Percentiles rank a stretch among this genome's conserved stretches.
Evolutionary conservation across 2,888 invertebrate genomes (phyloP).

Genomic region (Drosophila falleni): DNA sequence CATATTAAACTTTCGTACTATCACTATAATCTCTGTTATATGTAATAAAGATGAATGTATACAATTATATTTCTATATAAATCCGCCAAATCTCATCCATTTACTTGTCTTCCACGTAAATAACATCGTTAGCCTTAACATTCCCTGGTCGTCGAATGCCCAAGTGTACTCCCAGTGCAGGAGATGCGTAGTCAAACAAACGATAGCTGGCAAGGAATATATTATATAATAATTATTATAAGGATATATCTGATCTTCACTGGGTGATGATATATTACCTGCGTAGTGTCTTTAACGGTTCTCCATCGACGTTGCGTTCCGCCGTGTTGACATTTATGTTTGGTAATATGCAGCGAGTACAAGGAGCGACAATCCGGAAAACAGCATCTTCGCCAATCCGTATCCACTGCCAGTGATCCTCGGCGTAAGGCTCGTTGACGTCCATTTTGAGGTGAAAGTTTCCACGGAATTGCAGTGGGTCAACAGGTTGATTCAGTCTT

Average conservation of each 20-base stretch:
- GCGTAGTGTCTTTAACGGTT: conserved; percentile 89
- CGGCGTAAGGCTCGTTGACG: conserved; percentile 87
- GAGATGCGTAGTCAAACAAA: conserved; percentile 77
- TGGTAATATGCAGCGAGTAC: conserved; percentile 89
- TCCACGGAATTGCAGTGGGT: conserved; percentile 88
- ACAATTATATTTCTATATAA: conserved; percentile 48
- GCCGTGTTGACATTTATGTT: conserved; percentile 90
- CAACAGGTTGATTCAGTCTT: conserved; percentile 86
- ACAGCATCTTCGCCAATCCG: conserved; percentile 86
- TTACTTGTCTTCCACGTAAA: conserved; percentile 85
- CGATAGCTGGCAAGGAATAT: conserved; percentile 64
- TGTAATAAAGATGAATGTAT: conserved; percentile 66
- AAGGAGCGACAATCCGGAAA: conserved; percentile 75
- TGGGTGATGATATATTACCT: conserved; percentile 84
- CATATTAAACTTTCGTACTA: conserved; percentile 57
- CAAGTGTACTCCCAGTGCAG: conserved; percentile 87
- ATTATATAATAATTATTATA: background rate
- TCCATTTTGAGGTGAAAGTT: conserved; percentile 89
- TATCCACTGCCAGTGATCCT: conserved; percentile 90
- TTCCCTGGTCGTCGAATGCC: conserved; percentile 85
- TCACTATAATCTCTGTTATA: conserved; percentile 67
- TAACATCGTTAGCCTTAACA: conserved; percentile 86
- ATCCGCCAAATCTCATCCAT: background rate
- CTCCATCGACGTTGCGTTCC: conserved; percentile 87
- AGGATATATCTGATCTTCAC: background rate